Base-by-base conservation (phyloP, 2,888 invertebrate species). In the Drosophila lutescens region DNA sequence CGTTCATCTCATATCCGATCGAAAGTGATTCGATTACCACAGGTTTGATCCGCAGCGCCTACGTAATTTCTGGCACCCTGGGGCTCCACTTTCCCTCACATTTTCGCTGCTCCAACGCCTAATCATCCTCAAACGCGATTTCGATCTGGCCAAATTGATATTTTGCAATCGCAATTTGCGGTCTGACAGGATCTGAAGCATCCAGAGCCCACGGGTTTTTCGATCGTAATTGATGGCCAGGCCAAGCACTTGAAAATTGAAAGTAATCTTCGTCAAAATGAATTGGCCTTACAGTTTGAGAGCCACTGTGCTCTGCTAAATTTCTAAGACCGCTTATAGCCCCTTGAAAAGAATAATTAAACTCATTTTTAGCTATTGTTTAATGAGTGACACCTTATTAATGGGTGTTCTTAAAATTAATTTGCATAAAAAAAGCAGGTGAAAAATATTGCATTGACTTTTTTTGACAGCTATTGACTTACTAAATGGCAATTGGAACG, bases 1-100 rank as follows among this genome's bases (percentile, higher is more conserved):
- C 87, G 78, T 81, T 88, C 75, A 79, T 86, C 79, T 78, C 57
- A 62, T 12, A 34, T 34, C 34, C 34, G 62, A 88, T 82, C 87
- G 85, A 89, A 88, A 87, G 86, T 87, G 38, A 49, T 68, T 47
- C 49, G 47, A 57, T 63, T 26, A 26, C 26, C 26, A 26, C 46
- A 55, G 56, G 49, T 74, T 49, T 47, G 15, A 66, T 66, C 49
- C 46, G 12, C 36, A 44, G 72, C 72, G 75, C 82, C 77, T 84
- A 79, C 80, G 75, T 80, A 73, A 84, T 88, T 82, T 79, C 59
- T 62, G 44, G 56, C 38, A 47, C 44, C 23, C 58, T 49, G 57
- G 23, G 56, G 63, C 50, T 57, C 51, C 55, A 85, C 89, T 85
- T 89, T 77, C 74, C 56, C 57, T 59, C 15, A 43, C 63, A 53